phyloP scores from a whole-genome alignment of 2,888 invertebrate species.

The Brachypalpus laphriformis region DNA sequence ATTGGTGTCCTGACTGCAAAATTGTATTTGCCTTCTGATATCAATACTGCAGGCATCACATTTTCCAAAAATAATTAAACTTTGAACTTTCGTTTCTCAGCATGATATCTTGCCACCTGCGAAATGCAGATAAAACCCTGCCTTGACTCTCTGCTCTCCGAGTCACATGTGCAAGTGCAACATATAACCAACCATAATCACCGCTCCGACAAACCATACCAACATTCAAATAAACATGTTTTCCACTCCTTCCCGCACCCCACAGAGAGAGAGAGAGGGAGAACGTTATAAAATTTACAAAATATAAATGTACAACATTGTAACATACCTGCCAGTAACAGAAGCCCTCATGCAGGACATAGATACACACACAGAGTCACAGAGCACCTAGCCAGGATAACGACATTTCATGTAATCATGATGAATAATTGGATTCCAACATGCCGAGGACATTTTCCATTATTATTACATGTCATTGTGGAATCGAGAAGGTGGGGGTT shows the following conservation, averaged over 20 bases:
- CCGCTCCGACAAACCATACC: conserved; percentile 18
- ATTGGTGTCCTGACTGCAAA: too few species aligned
- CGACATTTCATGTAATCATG: conserved; percentile 72
- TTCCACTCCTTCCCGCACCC: background rate
- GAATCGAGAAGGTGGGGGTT: conserved; percentile 22
- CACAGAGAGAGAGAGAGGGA: background rate
- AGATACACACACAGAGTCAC: conserved; percentile 10
- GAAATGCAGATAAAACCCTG: conserved; percentile 50
- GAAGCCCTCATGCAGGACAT: conserved; percentile 65
- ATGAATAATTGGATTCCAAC: conserved; percentile 74
- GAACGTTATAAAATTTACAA: conserved; percentile 61
- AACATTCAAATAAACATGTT: conserved; percentile 20
- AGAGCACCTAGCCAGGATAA: conserved; percentile 65
- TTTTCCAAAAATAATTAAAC: conserved; percentile 63
- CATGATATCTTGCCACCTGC: conserved; percentile 41
- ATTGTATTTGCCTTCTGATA: conserved; percentile 25
- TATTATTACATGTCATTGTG: conserved; percentile 71
- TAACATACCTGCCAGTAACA: conserved; percentile 62
- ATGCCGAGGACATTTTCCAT: conserved; percentile 74
- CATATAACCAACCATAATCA: conserved; percentile 40
- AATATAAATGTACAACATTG: conserved; percentile 55
- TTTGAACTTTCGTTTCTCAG: conserved; percentile 55
- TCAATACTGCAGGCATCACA: conserved; percentile 45
- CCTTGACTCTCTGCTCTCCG: background rate
- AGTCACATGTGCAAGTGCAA: conserved; percentile 18